A percentile compares a stretch with the other conserved stretches of the same genome.
Evolutionary conservation across 2,113 vertebrate genomes (phyloP).

Genomic region (Rhinichthys klamathensis): DNA sequence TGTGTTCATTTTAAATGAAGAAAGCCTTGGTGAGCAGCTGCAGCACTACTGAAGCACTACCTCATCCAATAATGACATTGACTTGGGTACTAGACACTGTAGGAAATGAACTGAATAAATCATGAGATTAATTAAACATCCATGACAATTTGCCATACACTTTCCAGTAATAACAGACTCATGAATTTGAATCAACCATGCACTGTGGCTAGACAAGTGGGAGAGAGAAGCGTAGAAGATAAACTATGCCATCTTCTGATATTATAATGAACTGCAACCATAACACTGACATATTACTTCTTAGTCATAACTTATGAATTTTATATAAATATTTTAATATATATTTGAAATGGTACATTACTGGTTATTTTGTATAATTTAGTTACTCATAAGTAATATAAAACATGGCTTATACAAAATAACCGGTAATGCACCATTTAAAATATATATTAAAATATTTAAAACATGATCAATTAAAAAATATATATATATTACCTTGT

Average conservation of each 20-base stretch:
- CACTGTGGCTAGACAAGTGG: not conserved
- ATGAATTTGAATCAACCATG: not conserved
- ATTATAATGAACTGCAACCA: not conserved
- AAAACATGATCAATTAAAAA: not conserved
- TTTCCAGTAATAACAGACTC: conserved; percentile 8
- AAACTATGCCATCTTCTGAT: conserved; percentile 28
- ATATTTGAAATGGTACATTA: too few relatives aligned
- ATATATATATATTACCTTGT: not conserved
- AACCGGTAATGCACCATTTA: not conserved
- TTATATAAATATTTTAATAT: too few relatives aligned
- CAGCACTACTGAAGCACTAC: not conserved
- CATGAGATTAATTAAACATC: conserved; percentile 5
- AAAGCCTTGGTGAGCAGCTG: too few relatives aligned
- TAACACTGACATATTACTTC: not conserved
- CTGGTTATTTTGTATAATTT: too few relatives aligned
- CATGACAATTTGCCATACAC: conserved; percentile 1
- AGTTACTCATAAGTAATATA: not conserved
- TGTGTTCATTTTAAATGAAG: too few relatives aligned
- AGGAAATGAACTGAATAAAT: not conserved
- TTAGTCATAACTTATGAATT: not conserved
- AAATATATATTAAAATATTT: not conserved
- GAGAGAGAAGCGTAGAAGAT: not conserved
- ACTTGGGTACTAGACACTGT: not conserved
- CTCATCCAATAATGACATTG: not conserved
- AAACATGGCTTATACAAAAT: not conserved